Percentiles rank a stretch among this genome's conserved stretches.
Conservation (phyloP, 1,140 invertebrate genomes). For the Nixonia krombeini region DNA sequence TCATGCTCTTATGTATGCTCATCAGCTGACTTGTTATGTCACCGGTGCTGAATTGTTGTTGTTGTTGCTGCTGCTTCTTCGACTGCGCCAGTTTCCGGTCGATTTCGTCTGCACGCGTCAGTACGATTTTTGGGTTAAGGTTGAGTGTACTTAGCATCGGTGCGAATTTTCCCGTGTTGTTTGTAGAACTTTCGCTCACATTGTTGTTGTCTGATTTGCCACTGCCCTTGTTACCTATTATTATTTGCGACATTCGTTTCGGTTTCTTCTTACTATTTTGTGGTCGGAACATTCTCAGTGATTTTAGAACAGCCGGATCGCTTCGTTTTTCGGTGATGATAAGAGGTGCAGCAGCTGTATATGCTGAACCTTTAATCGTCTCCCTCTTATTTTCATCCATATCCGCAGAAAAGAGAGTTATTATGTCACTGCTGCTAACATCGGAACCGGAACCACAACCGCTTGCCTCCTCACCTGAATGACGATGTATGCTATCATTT, state of each 20-base stretch:
- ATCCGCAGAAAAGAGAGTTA: conserved; percentile 66
- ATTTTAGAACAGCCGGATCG: conserved; percentile 74
- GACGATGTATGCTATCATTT: conserved; percentile 61
- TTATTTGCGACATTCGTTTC: conserved; percentile 40
- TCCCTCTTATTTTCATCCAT: conserved; percentile 67
- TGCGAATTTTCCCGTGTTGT: conserved; percentile 59
- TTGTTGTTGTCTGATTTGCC: conserved; percentile 55
- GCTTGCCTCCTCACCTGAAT: conserved; percentile 56
- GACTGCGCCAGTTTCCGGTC: conserved; percentile 53
- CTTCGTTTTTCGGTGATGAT: conserved; percentile 68
- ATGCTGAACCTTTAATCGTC: conserved; percentile 66
- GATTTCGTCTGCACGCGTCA: conserved; percentile 66
- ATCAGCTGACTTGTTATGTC: conserved; percentile 62
- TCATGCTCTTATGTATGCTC: conserved; percentile 65
- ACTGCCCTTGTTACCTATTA: conserved; percentile 57
- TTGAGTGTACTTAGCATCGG: conserved; percentile 71
- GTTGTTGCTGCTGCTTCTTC: background rate
- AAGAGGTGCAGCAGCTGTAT: conserved; percentile 59
- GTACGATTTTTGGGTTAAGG: conserved; percentile 71
- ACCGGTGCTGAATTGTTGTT: conserved; percentile 51
- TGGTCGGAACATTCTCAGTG: conserved; percentile 73
- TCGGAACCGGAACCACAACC: conserved; percentile 62
- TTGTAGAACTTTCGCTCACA: conserved; percentile 25
- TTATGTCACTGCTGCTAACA: conserved; percentile 65
- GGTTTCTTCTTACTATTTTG: conserved; percentile 64